Evolutionary conservation across 2,797 vertebrate species (phyloP).

Genomic region (Psittacula echo): DNA sequence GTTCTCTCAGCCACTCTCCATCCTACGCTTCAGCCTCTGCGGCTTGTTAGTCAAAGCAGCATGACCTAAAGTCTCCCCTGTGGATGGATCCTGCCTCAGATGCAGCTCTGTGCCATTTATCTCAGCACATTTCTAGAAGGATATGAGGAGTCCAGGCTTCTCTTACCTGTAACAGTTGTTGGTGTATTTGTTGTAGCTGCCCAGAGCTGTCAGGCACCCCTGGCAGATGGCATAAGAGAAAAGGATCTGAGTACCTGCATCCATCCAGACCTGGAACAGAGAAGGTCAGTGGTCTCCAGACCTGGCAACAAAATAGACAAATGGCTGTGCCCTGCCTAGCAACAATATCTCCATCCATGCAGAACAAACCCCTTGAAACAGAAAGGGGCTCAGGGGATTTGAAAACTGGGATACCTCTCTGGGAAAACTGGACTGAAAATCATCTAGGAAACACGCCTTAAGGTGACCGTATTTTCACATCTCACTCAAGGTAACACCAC

Average conservation of each 20-base stretch:
- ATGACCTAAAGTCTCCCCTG: background rate
- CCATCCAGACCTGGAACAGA: slow-evolving; percentile 85
- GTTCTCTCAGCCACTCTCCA: background rate
- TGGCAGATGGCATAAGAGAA: slow-evolving; percentile 89
- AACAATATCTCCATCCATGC: background rate
- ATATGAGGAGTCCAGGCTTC: background rate
- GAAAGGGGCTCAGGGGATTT: background rate
- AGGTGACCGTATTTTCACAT: background rate
- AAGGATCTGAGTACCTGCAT: slow-evolving; percentile 90
- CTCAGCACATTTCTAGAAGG: background rate
- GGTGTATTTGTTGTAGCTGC: slow-evolving; percentile 95
- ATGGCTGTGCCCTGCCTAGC: background rate
- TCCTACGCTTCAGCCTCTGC: background rate
- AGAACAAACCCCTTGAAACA: background rate
- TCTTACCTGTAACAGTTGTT: slow-evolving; percentile 93
- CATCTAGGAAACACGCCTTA: background rate
- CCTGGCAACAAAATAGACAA: background rate
- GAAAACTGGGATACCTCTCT: background rate
- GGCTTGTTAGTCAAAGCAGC: background rate
- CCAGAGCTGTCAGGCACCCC: slow-evolving; percentile 91
- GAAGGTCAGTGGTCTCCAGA: slow-evolving; percentile 20
- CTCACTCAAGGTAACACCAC: background rate
- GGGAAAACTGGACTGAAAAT: background rate
- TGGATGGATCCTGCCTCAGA: background rate
- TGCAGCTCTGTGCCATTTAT: background rate